Evolutionary conservation across 2,113 vertebrate species (phyloP).

Genomic region (Cichladusa arquata): DNA sequence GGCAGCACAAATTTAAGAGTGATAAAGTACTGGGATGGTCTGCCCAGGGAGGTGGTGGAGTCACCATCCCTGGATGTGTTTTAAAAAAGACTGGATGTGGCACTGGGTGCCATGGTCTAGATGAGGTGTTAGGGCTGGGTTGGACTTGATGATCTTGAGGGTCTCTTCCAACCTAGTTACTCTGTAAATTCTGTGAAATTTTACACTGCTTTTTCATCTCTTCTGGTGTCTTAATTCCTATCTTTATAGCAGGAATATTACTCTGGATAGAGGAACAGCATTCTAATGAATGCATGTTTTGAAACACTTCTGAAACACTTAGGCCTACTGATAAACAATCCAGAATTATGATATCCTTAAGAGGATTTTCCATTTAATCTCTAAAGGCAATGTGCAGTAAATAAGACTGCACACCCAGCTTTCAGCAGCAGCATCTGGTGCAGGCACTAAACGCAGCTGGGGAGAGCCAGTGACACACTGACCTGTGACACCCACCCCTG

Average conservation of each 20-base stretch:
- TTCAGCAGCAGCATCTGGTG: background rate
- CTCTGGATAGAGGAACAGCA: background rate
- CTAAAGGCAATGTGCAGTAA: background rate
- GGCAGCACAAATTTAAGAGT: background rate
- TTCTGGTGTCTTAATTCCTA: background rate
- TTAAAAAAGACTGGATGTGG: too few species aligned
- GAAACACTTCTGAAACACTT: background rate
- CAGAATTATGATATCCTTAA: background rate
- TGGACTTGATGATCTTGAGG: too few species aligned
- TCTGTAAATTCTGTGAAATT: background rate
- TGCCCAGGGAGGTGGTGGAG: too few species aligned
- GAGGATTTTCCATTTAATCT: conserved; percentile 27
- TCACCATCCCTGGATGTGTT: too few species aligned
- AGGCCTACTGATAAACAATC: background rate
- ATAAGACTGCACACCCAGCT: background rate
- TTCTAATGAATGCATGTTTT: background rate
- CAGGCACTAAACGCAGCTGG: background rate
- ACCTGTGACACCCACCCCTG: fast-evolving
- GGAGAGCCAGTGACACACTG: background rate
- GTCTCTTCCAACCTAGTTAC: too few species aligned
- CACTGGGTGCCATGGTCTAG: too few species aligned
- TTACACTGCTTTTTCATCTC: background rate
- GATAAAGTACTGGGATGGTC: too few species aligned
- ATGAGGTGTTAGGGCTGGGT: too few species aligned
- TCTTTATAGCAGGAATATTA: background rate